These are phyloP conservation scores for Delia radicum DNA, from an alignment of 1,140 invertebrate species.

Conservation along the genomic window DNA sequence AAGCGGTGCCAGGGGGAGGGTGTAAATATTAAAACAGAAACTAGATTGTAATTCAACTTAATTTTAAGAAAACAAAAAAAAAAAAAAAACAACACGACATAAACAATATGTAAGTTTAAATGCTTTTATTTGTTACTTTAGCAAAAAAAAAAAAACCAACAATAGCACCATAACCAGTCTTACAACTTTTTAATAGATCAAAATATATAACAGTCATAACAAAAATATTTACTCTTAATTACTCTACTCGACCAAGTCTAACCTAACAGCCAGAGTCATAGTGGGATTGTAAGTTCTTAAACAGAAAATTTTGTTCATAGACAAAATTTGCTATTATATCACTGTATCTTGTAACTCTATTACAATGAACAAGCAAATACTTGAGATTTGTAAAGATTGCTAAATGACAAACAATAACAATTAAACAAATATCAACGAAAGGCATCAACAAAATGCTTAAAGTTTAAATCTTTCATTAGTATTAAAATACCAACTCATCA, in stretches of 20 bases:
- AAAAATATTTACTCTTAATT: not conserved
- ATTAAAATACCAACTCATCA: constrained; percentile 1
- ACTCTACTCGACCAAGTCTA: not conserved
- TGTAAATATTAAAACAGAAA: not conserved
- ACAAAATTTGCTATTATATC: not conserved
- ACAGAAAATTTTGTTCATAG: not conserved
- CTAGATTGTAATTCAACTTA: too few relatives aligned
- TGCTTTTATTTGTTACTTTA: not conserved
- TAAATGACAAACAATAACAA: too few relatives aligned
- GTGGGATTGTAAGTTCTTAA: too few relatives aligned
- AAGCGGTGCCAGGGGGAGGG: not conserved
- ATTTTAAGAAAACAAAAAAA: not conserved
- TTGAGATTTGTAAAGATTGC: too few relatives aligned
- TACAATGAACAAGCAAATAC: too few relatives aligned
- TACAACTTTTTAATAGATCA: constrained; percentile 5
- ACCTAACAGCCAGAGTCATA: too few relatives aligned
- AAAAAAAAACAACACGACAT: not conserved
- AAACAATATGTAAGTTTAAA: not conserved
- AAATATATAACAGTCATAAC: not conserved
- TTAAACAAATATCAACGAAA: too few relatives aligned
- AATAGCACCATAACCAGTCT: not conserved
- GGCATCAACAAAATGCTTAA: too few relatives aligned
- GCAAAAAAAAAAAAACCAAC: not conserved
- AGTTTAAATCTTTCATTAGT: too few relatives aligned
- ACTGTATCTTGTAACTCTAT: not conserved